phyloP scores from a whole-genome alignment of 2,888 invertebrate genomes.

The Ceratothoa steindachneri region DNA sequence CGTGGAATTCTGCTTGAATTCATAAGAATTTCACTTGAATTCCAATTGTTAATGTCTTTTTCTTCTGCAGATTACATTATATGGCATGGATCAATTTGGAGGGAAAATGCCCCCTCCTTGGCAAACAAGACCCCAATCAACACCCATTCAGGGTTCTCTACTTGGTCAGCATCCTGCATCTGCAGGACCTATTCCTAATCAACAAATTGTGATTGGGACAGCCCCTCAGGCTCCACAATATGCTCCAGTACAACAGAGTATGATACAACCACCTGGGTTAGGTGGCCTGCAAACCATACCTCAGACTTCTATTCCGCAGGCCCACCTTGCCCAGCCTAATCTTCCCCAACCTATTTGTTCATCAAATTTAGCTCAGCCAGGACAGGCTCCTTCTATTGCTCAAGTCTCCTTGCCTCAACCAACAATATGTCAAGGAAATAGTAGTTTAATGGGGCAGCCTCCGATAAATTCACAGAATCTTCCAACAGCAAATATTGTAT shows the following conservation, averaged over 20 bases:
- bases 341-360: slow-evolving; percentile 8
- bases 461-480: slow-evolving; percentile 37
- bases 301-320: slow-evolving; percentile 22
- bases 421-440: slow-evolving; percentile 8
- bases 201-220: slow-evolving; percentile 40
- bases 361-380: slow-evolving; percentile 4
- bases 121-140: slow-evolving; percentile 43
- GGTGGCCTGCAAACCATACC: slow-evolving; percentile 34
- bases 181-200: slow-evolving; percentile 22
- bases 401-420: slow-evolving; percentile 39
- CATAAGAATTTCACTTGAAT: background rate
- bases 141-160: slow-evolving; percentile 34
- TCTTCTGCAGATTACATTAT: background rate
- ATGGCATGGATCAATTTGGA: slow-evolving; percentile 16
- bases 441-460: slow-evolving; percentile 44
- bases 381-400: slow-evolving; percentile 20
- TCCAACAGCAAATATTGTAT: slow-evolving; percentile 31
- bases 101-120: slow-evolving; percentile 44
- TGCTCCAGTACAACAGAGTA: slow-evolving; percentile 45
- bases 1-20: no score
- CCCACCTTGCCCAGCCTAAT: slow-evolving; percentile 16
- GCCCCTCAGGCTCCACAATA: slow-evolving; percentile 43
- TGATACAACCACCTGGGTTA: slow-evolving; percentile 44
- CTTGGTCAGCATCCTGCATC: slow-evolving; percentile 41
- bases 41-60: background rate